Base-by-base conservation (phyloP, 2,888 invertebrate species). In the Scaptomyza polygonia region DNA sequence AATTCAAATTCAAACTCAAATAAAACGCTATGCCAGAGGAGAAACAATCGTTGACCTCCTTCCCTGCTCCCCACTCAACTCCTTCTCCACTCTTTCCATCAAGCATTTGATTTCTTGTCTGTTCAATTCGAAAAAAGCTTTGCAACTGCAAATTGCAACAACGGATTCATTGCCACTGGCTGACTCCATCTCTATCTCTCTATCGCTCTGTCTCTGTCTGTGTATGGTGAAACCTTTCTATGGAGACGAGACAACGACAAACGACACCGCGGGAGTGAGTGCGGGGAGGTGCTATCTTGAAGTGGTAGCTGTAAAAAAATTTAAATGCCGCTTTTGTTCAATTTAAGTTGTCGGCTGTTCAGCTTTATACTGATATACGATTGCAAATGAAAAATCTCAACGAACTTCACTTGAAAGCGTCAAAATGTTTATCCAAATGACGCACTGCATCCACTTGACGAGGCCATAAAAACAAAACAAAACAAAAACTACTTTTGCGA, bases 1-100 rank as follows among this genome's bases (percentile, higher is more conserved):
- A 88, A 81, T 71, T 82, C 74, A 77, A 77, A 77, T 79, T 88
- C 88, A 86, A 83, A 80, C 71, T 83, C 75, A 78, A 78, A 77
- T 83, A 79, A 39, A 79, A 79, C 67, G 72, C 59, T 66, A 18
- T 36, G 65, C 72, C 53, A 63, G 52, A 55, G 63, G 63, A 62
- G 57, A 57, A 53, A 67, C 77, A 63, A 52, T 53, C 62, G 39
- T 14, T 14, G n/a, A 6, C 12, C 61, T 4, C 8, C n/a, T 18
- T 12, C 5, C n/a, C 29, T 6, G n/a, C 1, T 1, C n/a, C 29
- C 0, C 32, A 7, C 18, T 11, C 9, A 5, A 14, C n/a, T n/a
- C 12, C 8, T 47, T 27, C 18, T 25, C 49, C 16, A 5, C 34
- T 8, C 21, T 12, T 12, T 21, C n/a, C 16, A 30, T 30, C n/a